These are phyloP conservation scores for Elgonia sp. DNA, from an alignment of 2,888 invertebrate species.

Conservation along the genomic window DNA sequence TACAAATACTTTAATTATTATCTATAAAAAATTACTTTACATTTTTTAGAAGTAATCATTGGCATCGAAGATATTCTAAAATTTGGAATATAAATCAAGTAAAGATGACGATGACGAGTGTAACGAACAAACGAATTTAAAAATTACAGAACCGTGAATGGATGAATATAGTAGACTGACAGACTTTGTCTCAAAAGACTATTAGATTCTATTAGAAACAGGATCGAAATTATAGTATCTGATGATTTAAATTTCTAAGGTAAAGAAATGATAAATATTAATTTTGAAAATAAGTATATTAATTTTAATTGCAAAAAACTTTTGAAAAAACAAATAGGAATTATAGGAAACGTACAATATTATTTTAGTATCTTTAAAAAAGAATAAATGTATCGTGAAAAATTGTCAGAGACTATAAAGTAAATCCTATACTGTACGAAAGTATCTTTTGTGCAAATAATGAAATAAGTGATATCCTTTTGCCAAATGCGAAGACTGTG, in stretches of 20 bases:
- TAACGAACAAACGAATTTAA: constrained; percentile 66
- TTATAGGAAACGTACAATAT: background rate
- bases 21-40: too few species aligned
- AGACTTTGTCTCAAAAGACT: constrained; percentile 70
- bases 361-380: background rate
- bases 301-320: too few species aligned
- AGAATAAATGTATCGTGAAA: background rate
- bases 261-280: background rate
- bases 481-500: constrained; percentile 76
- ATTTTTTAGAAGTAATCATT: constrained; percentile 18
- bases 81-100: constrained; percentile 34
- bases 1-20: too few species aligned
- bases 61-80: constrained; percentile 60
- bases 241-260: background rate
- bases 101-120: constrained; percentile 61
- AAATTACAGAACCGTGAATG: constrained; percentile 65
- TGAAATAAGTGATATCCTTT: constrained; percentile 75
- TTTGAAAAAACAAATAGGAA: background rate
- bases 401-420: constrained; percentile 50
- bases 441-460: constrained; percentile 75
- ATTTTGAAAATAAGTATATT: background rate
- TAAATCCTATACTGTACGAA: constrained; percentile 65
- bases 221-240: constrained; percentile 58
- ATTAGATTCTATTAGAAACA: constrained; percentile 66
- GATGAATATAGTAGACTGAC: constrained; percentile 67